phyloP scores from a whole-genome alignment of 2,797 vertebrate genomes.

The Chanos chanos region DNA sequence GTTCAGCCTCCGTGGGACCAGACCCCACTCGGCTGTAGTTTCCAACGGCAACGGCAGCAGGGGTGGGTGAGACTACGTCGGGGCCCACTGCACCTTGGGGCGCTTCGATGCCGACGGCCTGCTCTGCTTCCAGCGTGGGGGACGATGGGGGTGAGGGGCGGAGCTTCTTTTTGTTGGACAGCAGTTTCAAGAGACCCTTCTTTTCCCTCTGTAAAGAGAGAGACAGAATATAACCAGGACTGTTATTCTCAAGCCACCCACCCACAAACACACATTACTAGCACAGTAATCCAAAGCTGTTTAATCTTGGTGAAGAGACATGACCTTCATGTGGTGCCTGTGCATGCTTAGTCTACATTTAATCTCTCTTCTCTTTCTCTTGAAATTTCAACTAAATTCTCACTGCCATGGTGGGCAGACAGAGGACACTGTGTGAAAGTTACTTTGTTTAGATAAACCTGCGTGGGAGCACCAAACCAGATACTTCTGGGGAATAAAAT shows the following conservation, averaged over 20 bases:
- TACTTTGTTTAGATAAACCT: slow-evolving; percentile 5
- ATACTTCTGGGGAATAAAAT: too few species aligned
- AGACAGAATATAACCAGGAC: slow-evolving; percentile 1
- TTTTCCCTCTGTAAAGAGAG: slow-evolving; percentile 84
- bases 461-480: neutral
- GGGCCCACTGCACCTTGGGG: slow-evolving; percentile 84
- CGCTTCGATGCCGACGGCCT: slow-evolving; percentile 66
- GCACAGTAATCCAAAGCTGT: too few species aligned
- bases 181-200: slow-evolving; percentile 90
- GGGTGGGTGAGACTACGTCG: slow-evolving; percentile 62
- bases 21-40: slow-evolving; percentile 52
- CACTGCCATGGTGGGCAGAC: neutral
- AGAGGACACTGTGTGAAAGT: slow-evolving; percentile 23
- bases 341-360: too few species aligned
- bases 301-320: too few species aligned
- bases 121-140: slow-evolving; percentile 87
- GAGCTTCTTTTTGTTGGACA: slow-evolving; percentile 92
- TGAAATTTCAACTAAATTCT: slow-evolving; percentile 20
- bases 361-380: neutral
- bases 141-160: slow-evolving; percentile 90
- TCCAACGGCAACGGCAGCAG: slow-evolving; percentile 28
- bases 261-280: neutral
- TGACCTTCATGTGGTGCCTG: too few species aligned
- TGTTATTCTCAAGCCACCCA: neutral
- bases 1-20: slow-evolving; percentile 68